phyloP scores from a whole-genome alignment of 1,140 invertebrate genomes.

The Drosophila sproati region DNA sequence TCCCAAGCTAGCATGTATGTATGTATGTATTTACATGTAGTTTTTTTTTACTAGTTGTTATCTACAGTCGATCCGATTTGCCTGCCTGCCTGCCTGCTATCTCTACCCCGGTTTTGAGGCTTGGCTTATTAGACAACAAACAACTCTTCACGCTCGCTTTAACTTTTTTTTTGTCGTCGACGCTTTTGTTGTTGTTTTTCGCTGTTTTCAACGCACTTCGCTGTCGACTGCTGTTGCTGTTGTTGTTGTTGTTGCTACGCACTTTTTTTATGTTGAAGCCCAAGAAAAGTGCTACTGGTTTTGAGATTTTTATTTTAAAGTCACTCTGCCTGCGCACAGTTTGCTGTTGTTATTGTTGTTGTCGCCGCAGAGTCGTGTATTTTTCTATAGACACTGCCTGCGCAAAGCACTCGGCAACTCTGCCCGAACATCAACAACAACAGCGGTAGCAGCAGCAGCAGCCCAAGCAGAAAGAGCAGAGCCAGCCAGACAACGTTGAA shows the following conservation, averaged over 20 bases:
- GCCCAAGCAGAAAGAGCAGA: conserved; percentile 15
- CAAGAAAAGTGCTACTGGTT: conserved; percentile 81
- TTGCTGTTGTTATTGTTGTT: background rate
- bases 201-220: conserved; percentile 45
- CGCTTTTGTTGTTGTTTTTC: conserved; percentile 37
- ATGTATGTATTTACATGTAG: background rate
- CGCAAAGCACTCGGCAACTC: conserved; percentile 53
- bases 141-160: conserved; percentile 53
- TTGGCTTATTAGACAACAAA: conserved; percentile 71
- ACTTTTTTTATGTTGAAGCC: conserved; percentile 58
- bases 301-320: conserved; percentile 64
- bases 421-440: conserved; percentile 49
- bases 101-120: conserved; percentile 43
- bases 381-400: conserved; percentile 52
- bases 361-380: conserved; percentile 59
- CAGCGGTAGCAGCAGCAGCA: conserved; percentile 30
- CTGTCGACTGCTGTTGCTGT: conserved; percentile 11
- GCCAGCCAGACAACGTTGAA: conserved; percentile 52
- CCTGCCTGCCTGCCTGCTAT: conserved; percentile 50
- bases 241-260: conserved; percentile 30
- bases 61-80: conserved; percentile 47
- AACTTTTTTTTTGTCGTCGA: conserved; percentile 48
- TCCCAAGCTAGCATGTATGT: conserved; percentile 6
- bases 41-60: conserved; percentile 34
- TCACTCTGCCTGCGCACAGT: conserved; percentile 33